Evolutionary conservation across 2,113 vertebrate species (phyloP).

Genomic region (Macrotis lagotis): DNA sequence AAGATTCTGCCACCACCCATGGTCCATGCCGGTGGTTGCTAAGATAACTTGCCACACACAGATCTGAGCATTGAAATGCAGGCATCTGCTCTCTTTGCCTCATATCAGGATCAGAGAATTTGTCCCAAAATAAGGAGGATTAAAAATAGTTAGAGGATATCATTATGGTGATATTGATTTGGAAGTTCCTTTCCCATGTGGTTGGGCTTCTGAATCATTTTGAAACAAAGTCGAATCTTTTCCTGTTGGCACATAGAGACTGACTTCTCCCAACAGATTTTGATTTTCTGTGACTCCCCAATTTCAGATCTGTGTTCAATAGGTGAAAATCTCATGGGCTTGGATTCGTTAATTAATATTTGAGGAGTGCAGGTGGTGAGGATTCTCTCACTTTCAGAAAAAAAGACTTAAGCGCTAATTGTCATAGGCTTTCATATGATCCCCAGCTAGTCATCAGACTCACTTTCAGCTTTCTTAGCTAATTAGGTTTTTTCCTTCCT

Average conservation of each 20-base stretch:
- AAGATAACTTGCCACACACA: slow-evolving; percentile 1
- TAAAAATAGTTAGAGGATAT: slow-evolving; percentile 42
- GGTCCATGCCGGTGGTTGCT: slow-evolving; percentile 9
- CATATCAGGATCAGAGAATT: slow-evolving; percentile 34
- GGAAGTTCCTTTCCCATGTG: slow-evolving; percentile 38
- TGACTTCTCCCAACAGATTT: slow-evolving; percentile 30
- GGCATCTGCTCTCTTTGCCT: slow-evolving; percentile 30
- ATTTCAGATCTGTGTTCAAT: slow-evolving; percentile 41
- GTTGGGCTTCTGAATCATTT: slow-evolving; percentile 26
- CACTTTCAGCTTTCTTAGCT: neutral
- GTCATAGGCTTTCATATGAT: slow-evolving; percentile 15
- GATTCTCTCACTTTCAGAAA: slow-evolving; percentile 48
- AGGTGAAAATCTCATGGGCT: neutral
- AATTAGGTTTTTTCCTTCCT: neutral
- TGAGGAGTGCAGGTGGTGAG: neutral
- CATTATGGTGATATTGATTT: slow-evolving; percentile 27
- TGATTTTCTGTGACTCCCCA: slow-evolving; percentile 39
- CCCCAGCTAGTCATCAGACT: neutral
- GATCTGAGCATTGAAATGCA: neutral
- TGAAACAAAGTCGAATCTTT: slow-evolving; percentile 1
- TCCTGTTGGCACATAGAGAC: slow-evolving; percentile 1
- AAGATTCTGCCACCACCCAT: slow-evolving; percentile 1
- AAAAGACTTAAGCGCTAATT: slow-evolving; percentile 9
- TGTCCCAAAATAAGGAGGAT: slow-evolving; percentile 35
- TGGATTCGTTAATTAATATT: slow-evolving; percentile 27